Evolutionary conservation across 2,113 vertebrate species (phyloP), one percentile per base, ranked within the genome.

Genomic region (Chrysochloris asiatica): DNA sequence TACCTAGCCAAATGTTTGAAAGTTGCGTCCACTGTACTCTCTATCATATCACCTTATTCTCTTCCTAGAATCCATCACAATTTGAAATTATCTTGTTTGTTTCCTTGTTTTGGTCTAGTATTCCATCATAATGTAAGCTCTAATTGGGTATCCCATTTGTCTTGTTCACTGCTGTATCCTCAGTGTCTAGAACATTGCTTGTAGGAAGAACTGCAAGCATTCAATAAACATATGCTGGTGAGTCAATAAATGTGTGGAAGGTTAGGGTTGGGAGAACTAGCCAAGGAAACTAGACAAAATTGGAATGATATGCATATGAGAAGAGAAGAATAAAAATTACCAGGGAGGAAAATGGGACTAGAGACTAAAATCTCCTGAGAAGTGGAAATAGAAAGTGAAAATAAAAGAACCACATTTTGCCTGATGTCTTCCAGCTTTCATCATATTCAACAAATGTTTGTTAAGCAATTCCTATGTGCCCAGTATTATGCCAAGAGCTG

Each of bases 401-500:
- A n/a, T n/a, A n/a, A n/a, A n/a, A n/a, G n/a, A n/a, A 63, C 41
- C 59, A 94, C 30, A 89, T 91, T 84, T 83, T 72, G n/a, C n/a
- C 59, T 86, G 73, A 80, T 56, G 38, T 36, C 50, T 80, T 47
- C 50, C 85, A 89, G 28, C 50, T 83, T 84, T 91, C 81, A 72
- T 89, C 41, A 65, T 33, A 80, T 41, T 84, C 59, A 65, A 38
- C 4, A 79, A 65, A 56, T 13, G 33, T 80, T 86, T 86, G 75
- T 59, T 77, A 76, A 72, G 28, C 43, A 50, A 4, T 50, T 76
- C 56, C 38, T 36, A 3, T 24, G 22, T 75, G 41, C 33, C 54
- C 36, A 36, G 65, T 1, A 72, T 63, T 86, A 77, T 4, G 38
- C 30, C 83, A 83, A 89, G 19, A 77, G 16, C 45, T 80, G 33